Evolutionary conservation across 2,113 vertebrate species (phyloP).

Genomic region (Channa maculata): DNA sequence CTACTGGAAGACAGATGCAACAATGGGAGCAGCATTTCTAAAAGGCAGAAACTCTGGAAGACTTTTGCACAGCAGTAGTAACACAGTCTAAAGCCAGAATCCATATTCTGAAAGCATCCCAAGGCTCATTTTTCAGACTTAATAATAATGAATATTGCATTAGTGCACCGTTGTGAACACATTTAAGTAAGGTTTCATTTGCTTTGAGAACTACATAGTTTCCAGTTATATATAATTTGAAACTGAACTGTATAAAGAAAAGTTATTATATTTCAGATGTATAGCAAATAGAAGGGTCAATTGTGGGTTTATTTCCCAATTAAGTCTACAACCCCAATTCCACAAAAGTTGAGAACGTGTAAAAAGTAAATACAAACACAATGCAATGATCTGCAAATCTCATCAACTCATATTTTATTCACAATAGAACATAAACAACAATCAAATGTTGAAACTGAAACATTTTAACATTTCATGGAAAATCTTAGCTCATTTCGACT

Average conservation of each 20-base stretch:
- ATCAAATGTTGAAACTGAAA: no score
- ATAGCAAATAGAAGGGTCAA: not conserved
- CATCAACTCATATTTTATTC: no score
- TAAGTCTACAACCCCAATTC: no score
- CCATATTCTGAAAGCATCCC: not conserved
- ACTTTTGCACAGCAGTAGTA: not conserved
- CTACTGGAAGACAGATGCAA: not conserved
- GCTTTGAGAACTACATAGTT: slow-evolving; percentile 31
- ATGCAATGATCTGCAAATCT: no score
- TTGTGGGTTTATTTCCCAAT: no score
- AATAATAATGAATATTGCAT: slow-evolving; percentile 24
- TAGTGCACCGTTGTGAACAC: slow-evolving; percentile 43
- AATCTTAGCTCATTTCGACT: no score
- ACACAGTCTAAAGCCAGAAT: not conserved
- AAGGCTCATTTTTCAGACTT: slow-evolving; percentile 23
- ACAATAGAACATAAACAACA: no score
- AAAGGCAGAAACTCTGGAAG: not conserved
- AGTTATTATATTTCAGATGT: no score
- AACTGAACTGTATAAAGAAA: no score
- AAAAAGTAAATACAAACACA: no score
- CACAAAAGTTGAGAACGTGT: no score
- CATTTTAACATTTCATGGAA: no score
- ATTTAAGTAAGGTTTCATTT: slow-evolving; percentile 42
- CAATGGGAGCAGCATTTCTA: not conserved
- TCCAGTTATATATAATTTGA: slow-evolving; percentile 42